These are phyloP conservation scores for Agrilus biguttatus DNA, from an alignment of 2,888 invertebrate genomes.

Conservation along the genomic window DNA sequence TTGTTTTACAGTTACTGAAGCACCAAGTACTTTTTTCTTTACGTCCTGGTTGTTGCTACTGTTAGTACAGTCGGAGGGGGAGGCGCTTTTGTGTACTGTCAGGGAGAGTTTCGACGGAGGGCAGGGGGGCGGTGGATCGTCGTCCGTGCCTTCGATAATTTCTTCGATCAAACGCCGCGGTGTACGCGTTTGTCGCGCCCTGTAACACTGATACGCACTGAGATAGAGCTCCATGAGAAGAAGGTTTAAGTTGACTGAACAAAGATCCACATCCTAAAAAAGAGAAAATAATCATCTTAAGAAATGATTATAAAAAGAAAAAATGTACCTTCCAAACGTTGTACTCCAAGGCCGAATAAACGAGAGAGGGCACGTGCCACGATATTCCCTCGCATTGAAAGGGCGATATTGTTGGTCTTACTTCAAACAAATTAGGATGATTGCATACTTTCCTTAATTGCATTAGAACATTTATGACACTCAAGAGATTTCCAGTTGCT, in stretches of 20 bases:
- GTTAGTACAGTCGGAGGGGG: slow-evolving; percentile 7
- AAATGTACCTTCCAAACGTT: slow-evolving; percentile 52
- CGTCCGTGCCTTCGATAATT: slow-evolving; percentile 19
- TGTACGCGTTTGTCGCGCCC: slow-evolving; percentile 60
- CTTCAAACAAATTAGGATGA: slow-evolving; percentile 96
- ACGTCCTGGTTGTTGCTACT: neutral
- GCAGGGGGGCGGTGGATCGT: slow-evolving; percentile 45
- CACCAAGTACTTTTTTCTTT: neutral
- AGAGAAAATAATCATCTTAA: neutral
- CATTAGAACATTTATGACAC: slow-evolving; percentile 94
- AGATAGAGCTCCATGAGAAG: slow-evolving; percentile 52
- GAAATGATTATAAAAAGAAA: slow-evolving; percentile 9
- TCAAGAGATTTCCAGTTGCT: slow-evolving; percentile 81
- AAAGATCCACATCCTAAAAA: slow-evolving; percentile 48
- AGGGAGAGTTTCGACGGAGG: slow-evolving; percentile 35
- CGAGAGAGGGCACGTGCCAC: slow-evolving; percentile 55
- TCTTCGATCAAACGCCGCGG: slow-evolving; percentile 51
- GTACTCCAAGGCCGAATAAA: slow-evolving; percentile 54
- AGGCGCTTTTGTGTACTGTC: slow-evolving; percentile 14
- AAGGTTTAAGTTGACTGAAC: slow-evolving; percentile 47
- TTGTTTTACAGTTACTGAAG: neutral
- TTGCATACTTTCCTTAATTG: slow-evolving; percentile 95
- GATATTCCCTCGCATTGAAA: slow-evolving; percentile 74
- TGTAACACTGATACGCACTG: slow-evolving; percentile 74
- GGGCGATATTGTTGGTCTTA: slow-evolving; percentile 86